Conservation (phyloP, 2,888 invertebrate species). For the Fabriciana adippe region DNA sequence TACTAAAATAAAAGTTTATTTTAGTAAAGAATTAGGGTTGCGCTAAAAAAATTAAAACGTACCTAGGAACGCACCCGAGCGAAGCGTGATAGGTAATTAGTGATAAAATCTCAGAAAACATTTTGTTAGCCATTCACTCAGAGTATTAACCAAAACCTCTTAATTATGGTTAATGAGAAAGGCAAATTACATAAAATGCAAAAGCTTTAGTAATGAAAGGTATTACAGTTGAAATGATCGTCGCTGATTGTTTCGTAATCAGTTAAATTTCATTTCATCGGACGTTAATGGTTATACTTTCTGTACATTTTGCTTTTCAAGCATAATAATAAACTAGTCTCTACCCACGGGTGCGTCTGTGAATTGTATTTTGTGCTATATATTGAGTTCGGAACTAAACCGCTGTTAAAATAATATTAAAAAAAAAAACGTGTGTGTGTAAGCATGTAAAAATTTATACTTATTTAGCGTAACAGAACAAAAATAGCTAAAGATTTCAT, state of each 20-base stretch:
- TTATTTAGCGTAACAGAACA: too few species aligned
- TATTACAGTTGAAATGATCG: constrained; percentile 18
- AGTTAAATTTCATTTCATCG: constrained; percentile 14
- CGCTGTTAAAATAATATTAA: too few species aligned
- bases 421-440: too few species aligned
- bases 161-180: background rate
- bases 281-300: constrained; percentile 11
- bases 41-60: too few species aligned
- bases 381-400: too few species aligned
- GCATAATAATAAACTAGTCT: background rate
- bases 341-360: too few species aligned
- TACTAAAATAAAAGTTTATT: too few species aligned
- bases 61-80: background rate
- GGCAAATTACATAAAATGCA: background rate
- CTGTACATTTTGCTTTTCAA: background rate
- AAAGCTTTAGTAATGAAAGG: constrained; percentile 2
- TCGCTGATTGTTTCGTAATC: constrained; percentile 15
- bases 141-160: background rate
- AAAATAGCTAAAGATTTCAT: too few species aligned
- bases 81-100: background rate
- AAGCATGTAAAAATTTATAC: too few species aligned
- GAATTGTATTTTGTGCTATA: too few species aligned
- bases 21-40: too few species aligned
- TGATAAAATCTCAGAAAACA: too few species aligned
- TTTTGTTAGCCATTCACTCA: background rate